Base-by-base conservation (phyloP, 1,140 invertebrate species). In the Calycopis cecrops region DNA sequence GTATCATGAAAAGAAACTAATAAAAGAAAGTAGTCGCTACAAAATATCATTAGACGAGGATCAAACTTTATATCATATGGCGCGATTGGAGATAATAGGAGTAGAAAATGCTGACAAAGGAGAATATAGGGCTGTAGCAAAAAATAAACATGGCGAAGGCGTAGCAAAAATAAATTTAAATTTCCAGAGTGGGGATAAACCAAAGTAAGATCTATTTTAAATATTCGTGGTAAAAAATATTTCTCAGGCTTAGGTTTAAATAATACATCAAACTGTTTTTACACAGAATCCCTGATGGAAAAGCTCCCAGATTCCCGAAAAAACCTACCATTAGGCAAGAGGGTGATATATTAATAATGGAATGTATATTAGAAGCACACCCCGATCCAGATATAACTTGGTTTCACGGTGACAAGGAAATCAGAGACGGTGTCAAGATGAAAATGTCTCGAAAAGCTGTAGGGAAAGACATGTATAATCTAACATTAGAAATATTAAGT, bases 281-380 rank as follows among this genome's bases (percentile, higher is more conserved):
- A 68, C 82, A 82, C 89, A 98, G 96, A 93, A 96, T 97, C 88
- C 95, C 96, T 28, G 95, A 97, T 71, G 97, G 96, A 62, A 98
- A 98, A 89, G 92, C 96, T 57, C 97, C 97, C 47, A 91, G 97
- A 69, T 99, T 99, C 86, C 97, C 97, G 42, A 98, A 98, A 91
- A 98, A 98, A 85, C 97, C 97, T 52, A 97, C 96, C 33, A 99
- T 99, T 68, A 92, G 95, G 68, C 97, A 99, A 90, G 95, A 97
- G 61, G 97, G 97, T 42, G 97, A 98, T 81, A 82, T 96, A 51
- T 91, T 99, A 64, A 93, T 98, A 65, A 97, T 99, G 96, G 97
- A 98, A 89, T 99, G 97, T 87, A 89, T 97, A 71, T 88, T 99
- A 79, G 97, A 98, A 90, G 97, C 97, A 40, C 93, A 98, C 88